Conservation (phyloP, 2,113 vertebrate species). For the Tachuris rubrigastra region DNA sequence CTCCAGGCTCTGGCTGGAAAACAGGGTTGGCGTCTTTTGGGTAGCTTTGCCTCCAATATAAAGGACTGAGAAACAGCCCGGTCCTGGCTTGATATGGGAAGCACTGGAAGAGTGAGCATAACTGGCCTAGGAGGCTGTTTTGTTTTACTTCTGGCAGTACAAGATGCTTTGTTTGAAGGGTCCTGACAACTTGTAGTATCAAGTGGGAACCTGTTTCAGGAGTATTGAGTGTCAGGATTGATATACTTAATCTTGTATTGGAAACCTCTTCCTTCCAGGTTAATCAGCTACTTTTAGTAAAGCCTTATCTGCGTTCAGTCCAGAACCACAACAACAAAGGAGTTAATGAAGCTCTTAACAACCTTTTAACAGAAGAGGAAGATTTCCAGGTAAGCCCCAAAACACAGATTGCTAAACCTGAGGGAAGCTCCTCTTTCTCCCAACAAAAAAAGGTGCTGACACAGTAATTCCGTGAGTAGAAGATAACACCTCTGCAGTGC, state of each 20-base stretch:
- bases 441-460: not conserved
- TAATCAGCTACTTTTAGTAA: conserved; percentile 86
- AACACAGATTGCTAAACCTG: not conserved
- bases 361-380: conserved; percentile 88
- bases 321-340: conserved; percentile 91
- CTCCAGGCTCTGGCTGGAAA: not conserved
- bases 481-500: not conserved
- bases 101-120: not conserved
- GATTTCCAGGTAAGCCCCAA: conserved; percentile 83
- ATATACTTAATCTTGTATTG: not conserved
- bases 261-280: conserved; percentile 65
- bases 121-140: not conserved
- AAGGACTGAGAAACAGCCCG: not conserved
- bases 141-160: not conserved
- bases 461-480: not conserved
- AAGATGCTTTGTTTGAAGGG: not conserved
- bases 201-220: not conserved
- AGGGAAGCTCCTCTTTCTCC: not conserved
- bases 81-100: not conserved
- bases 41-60: not conserved
- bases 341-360: conserved; percentile 89
- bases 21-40: not conserved
- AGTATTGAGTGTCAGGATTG: not conserved
- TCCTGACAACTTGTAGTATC: not conserved
- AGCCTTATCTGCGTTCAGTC: conserved; percentile 88